Base-by-base conservation (phyloP, 1,140 invertebrate genomes). In the Lepidurus arcticus region DNA sequence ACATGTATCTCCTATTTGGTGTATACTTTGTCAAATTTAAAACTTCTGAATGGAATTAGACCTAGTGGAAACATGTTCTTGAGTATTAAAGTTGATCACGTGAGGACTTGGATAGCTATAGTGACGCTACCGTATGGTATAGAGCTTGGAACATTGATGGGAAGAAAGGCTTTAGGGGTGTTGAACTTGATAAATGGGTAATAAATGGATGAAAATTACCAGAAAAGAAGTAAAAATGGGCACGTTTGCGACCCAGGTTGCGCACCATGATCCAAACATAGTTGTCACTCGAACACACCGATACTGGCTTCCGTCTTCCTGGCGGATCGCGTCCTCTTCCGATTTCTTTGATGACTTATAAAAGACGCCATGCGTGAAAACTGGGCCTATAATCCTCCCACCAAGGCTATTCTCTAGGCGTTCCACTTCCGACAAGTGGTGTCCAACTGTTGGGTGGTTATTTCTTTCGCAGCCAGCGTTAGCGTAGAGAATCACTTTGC, bases 161-260 rank as follows among this genome's bases (percentile, higher is more conserved):
- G 34, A 34, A 34, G 34, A 34, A 34, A 34, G 34, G 26, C 26
- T 34, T 1, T 34, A 34, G 2, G 34, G 34, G 2, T 34, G 34
- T 34, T 34, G 4, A 34, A 34, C 34, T 34, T 34, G 34, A 34
- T 34, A 34, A 34, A 34, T 34, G 34, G 34, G 34, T 3, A 34
- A 34, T 34, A 34, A 34, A 34, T 34, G 34, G 34, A 7, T 47
- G 8, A n/a, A 10, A 13, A 21, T 65, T 65, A 65, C 53, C 53
- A 9, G 53, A 65, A 65, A 65, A 65, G 13, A 65, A 65, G 53
- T 65, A 65, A 7, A 65, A 65, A 65, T 65, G 53, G 53, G 53
- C 53, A 65, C 53, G 53, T 65, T 65, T 65, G 16, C 53, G 53
- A 65, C 53, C 53, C 53, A 65, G 53, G 53, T 65, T 65, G 53